Conservation (phyloP, 2,113 vertebrate species). For the Heptranchias perlo region DNA sequence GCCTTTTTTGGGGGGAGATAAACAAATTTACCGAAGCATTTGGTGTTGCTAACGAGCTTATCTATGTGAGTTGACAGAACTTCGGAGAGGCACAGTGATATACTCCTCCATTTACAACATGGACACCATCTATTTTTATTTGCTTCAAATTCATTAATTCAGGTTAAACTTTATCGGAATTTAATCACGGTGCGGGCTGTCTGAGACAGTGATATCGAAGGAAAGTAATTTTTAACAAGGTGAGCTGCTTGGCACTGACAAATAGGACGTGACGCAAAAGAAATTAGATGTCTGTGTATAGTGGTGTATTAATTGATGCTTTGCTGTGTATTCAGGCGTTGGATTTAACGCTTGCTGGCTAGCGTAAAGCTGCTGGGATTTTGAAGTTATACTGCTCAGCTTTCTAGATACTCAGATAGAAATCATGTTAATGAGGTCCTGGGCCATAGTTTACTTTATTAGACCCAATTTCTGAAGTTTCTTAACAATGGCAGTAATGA, state of each 20-base stretch:
- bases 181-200: not conserved
- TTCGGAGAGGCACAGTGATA: not conserved
- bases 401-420: not conserved
- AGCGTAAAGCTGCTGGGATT: not conserved
- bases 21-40: not conserved
- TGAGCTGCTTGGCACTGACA: not conserved
- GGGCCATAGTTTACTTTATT: not conserved
- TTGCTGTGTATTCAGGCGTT: not conserved
- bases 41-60: not conserved
- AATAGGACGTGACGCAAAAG: not conserved
- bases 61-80: not conserved
- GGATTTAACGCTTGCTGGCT: not conserved
- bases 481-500: not conserved
- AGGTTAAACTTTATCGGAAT: constrained; percentile 33
- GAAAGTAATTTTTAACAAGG: not conserved
- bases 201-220: not conserved
- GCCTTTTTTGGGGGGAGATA: too few relatives aligned
- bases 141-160: constrained; percentile 35
- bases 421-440: not conserved
- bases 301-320: not conserved
- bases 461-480: not conserved
- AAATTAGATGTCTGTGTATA: not conserved
- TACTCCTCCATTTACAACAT: constrained; percentile 11
- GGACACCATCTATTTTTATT: not conserved
- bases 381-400: not conserved